Evolutionary conservation across 2,797 vertebrate genomes (phyloP), one percentile per base, ranked within the genome.

Genomic region (Trichosurus vulpecula): DNA sequence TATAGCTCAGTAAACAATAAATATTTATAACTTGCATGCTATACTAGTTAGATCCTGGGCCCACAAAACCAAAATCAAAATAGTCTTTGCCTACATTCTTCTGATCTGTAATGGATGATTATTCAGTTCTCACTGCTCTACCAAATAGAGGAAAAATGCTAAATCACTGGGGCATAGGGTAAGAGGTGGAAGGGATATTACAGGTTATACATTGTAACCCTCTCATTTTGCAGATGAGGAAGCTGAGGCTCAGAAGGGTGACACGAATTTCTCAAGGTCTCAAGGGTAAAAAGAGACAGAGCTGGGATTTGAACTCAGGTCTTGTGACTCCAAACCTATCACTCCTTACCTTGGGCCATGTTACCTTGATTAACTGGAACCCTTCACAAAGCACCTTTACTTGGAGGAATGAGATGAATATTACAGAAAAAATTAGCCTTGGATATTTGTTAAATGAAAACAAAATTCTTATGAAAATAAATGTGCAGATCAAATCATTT

Each of bases 391-490:
- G 89, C 66, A 81, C 53, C 57, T 11, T 52, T 91, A 53, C 41
- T 87, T 95, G 74, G 61, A 96, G 61, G 87, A 94, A 52, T 19
- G 53, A 56, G 54, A 53, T 14, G 90, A 14, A 19, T 92, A 61
- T 29, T 81, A 12, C 4, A 47, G n/a, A n/a, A 91, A 93, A 90
- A n/a, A 93, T 1, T 25, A 54, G 52, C 13, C 54, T 58, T 90
- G 74, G 47, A 14, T 52, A 94, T 35, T 91, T 94, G 52, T 66
- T 31, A 91, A 30, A 95, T 90, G 90, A 11, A 54, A 94, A 93
- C 31, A 95, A 93, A 96, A 92, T 57, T 3, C 6, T 66, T 96
- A 95, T 94, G 51, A 93, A 90, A 94, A 89, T 87, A 96, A 96
- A 92, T 35, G 58, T 35, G 31, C 0, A 96, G 91, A 93, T 74